Evolutionary conservation across 2,888 invertebrate species (phyloP).

Genomic region (Drosophila lutescens): DNA sequence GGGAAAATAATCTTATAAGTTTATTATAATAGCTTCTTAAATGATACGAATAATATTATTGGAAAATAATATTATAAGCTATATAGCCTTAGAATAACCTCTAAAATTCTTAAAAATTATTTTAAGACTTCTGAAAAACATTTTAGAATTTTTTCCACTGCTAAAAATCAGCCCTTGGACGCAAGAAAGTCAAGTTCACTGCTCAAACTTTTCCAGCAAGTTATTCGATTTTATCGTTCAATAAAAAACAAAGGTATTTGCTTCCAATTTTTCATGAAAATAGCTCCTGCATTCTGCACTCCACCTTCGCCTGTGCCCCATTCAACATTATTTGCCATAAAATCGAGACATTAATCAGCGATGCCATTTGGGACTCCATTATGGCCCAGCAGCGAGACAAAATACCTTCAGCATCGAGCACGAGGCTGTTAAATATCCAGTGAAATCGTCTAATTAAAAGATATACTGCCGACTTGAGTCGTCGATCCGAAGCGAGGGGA

Average conservation of each 20-base stretch:
- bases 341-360: slow-evolving; percentile 45
- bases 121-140: background rate
- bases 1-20: background rate
- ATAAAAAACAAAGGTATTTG: slow-evolving; percentile 30
- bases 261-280: background rate
- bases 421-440: slow-evolving; percentile 37
- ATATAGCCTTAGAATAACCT: too few species aligned
- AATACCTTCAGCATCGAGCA: slow-evolving; percentile 39
- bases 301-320: background rate
- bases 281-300: background rate
- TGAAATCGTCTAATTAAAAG: slow-evolving; percentile 52
- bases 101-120: background rate
- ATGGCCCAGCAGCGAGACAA: slow-evolving; percentile 13
- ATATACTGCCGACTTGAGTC: slow-evolving; percentile 44
- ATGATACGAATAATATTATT: too few species aligned
- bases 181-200: background rate
- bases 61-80: too few species aligned
- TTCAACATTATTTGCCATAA: slow-evolving; percentile 30
- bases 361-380: slow-evolving; percentile 42
- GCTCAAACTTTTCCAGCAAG: background rate
- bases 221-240: slow-evolving; percentile 14
- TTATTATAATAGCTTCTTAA: too few species aligned
- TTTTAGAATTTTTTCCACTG: background rate
- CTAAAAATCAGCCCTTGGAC: background rate
- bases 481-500: slow-evolving; percentile 13